A percentile compares a stretch with the other conserved stretches of the same genome.
These are phyloP conservation scores for Steromphala cineraria DNA, from an alignment of 2,888 invertebrate species.

Conservation along the genomic window DNA sequence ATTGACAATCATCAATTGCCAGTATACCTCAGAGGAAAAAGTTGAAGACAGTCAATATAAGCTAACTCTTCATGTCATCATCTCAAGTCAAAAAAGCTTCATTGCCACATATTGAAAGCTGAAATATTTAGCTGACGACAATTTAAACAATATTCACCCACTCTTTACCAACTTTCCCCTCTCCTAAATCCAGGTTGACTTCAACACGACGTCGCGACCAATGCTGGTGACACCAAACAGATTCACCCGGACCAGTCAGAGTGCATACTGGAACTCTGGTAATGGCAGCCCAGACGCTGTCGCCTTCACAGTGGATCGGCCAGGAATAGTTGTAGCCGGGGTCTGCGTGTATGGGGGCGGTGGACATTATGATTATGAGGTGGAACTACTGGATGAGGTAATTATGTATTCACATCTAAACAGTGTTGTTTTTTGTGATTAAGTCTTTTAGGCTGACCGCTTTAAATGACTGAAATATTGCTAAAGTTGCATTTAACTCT, in stretches of 20 bases:
- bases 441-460: too few relatives aligned
- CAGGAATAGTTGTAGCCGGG: constrained; percentile 92
- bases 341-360: constrained; percentile 90
- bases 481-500: too few relatives aligned
- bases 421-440: too few relatives aligned
- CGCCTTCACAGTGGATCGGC: constrained; percentile 92
- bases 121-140: too few relatives aligned
- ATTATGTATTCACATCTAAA: too few relatives aligned
- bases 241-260: constrained; percentile 91
- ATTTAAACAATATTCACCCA: too few relatives aligned
- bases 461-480: too few relatives aligned
- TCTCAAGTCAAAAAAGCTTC: too few relatives aligned
- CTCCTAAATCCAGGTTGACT: constrained; percentile 79
- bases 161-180: not conserved
- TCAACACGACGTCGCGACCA: constrained; percentile 85
- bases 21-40: too few relatives aligned
- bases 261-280: constrained; percentile 96
- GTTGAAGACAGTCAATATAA: too few relatives aligned
- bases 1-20: too few relatives aligned
- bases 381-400: constrained; percentile 85
- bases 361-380: constrained; percentile 90
- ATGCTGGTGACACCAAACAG: constrained; percentile 90
- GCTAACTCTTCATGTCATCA: not conserved
- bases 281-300: constrained; percentile 98
- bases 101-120: too few relatives aligned